Evolutionary conservation across 2,888 invertebrate species (phyloP).

Genomic region (Adineta ricciae): DNA sequence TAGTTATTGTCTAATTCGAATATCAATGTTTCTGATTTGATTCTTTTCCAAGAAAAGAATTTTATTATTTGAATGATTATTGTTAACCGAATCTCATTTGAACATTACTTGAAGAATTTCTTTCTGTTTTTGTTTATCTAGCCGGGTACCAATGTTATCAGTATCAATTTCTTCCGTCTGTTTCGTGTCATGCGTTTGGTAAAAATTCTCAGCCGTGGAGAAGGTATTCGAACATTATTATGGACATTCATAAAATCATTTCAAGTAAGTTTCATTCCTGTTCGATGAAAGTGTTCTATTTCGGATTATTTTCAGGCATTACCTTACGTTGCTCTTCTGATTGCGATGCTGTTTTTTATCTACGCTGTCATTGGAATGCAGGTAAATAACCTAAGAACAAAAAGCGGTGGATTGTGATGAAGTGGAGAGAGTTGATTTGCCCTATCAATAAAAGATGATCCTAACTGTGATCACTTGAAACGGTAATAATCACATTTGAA

Average conservation of each 20-base stretch:
- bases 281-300: background rate
- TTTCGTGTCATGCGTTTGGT: constrained; percentile 98
- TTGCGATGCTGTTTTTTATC: constrained; percentile 96
- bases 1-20: background rate
- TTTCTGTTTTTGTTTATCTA: background rate
- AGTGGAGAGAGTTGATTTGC: too few relatives aligned
- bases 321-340: constrained; percentile 92
- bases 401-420: too few relatives aligned
- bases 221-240: constrained; percentile 87
- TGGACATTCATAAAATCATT: constrained; percentile 99
- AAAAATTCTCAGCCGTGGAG: constrained; percentile 86
- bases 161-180: constrained; percentile 91
- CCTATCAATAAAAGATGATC: too few relatives aligned
- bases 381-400: constrained; percentile 56
- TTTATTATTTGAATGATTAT: too few relatives aligned
- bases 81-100: too few relatives aligned
- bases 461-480: background rate
- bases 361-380: constrained; percentile 99
- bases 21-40: too few relatives aligned
- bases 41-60: too few relatives aligned
- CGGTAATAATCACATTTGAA: too few relatives aligned
- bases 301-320: constrained; percentile 65
- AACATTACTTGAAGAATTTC: too few relatives aligned
- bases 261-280: constrained; percentile 51
- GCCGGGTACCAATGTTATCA: constrained; percentile 13